phyloP scores from a whole-genome alignment of 2,797 vertebrate genomes.

The Phataginus tetradactyla region DNA sequence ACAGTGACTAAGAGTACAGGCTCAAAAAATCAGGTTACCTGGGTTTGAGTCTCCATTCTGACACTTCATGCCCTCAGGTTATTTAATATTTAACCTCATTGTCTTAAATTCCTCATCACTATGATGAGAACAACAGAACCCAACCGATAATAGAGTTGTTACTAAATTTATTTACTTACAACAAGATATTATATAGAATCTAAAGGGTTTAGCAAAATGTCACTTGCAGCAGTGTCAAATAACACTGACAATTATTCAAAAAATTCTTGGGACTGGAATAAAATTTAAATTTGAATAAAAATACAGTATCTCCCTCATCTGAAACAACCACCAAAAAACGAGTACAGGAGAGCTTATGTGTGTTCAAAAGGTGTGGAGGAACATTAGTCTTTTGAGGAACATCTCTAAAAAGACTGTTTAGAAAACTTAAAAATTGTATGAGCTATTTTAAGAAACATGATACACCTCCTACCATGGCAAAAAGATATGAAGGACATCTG shows the following conservation, averaged over 20 bases:
- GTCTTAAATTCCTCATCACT: not conserved
- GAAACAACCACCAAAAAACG: slow-evolving; percentile 28
- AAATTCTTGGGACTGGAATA: not conserved
- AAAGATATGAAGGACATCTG: slow-evolving; percentile 1
- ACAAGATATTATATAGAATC: not conserved
- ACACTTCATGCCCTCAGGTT: not conserved
- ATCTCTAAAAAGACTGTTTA: slow-evolving; percentile 29
- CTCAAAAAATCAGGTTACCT: slow-evolving; percentile 11
- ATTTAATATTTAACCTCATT: slow-evolving; percentile 28
- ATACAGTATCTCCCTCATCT: not conserved
- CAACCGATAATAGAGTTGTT: not conserved
- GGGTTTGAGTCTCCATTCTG: not conserved
- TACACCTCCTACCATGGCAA: not conserved
- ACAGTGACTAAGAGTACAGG: not conserved
- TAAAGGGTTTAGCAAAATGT: slow-evolving; percentile 40
- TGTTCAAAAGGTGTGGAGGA: slow-evolving; percentile 12
- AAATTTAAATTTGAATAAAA: slow-evolving; percentile 63
- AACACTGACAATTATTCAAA: not conserved
- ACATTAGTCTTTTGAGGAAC: not conserved
- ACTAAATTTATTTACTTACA: slow-evolving; percentile 18
- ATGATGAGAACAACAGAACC: not conserved
- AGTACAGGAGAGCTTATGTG: not conserved
- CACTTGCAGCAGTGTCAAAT: not conserved
- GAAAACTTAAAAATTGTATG: slow-evolving; percentile 38
- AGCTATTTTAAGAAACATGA: slow-evolving; percentile 4